Evolutionary conservation across 2,888 invertebrate species (phyloP).

Genomic region (Harmothoe impar): DNA sequence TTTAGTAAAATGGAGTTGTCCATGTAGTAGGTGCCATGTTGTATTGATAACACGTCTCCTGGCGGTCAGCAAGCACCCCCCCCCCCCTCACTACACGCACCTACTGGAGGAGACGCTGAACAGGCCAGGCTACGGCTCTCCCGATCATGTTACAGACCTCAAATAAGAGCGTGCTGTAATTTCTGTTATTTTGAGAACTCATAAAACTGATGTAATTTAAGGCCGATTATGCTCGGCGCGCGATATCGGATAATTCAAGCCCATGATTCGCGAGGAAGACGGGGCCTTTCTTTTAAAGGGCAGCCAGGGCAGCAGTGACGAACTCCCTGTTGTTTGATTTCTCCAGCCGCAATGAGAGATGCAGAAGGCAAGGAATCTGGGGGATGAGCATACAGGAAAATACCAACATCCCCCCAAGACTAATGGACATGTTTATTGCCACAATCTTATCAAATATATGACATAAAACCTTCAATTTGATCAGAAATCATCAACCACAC

Average conservation of each 20-base stretch:
- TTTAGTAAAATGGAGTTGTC: too few relatives aligned
- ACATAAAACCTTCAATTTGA: too few relatives aligned
- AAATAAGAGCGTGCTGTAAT: conserved; percentile 28
- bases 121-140: background rate
- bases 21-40: background rate
- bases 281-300: conserved; percentile 12
- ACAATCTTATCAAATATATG: background rate
- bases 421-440: background rate
- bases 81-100: background rate
- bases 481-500: too few relatives aligned
- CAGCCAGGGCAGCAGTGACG: background rate
- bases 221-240: conserved; percentile 40
- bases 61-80: background rate
- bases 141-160: background rate
- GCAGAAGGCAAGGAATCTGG: background rate
- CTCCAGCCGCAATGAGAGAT: background rate
- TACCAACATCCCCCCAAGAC: background rate
- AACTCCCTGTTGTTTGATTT: conserved; percentile 6
- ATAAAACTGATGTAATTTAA: conserved; percentile 46
- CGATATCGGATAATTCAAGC: conserved; percentile 22
- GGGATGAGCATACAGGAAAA: background rate
- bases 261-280: background rate
- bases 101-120: background rate
- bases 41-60: background rate
- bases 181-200: conserved; percentile 51